A percentile compares a stretch with the other conserved stretches of the same genome.
These are phyloP conservation scores for Temnothorax ravouxi DNA, from an alignment of 2,888 invertebrate species.

Conservation along the genomic window DNA sequence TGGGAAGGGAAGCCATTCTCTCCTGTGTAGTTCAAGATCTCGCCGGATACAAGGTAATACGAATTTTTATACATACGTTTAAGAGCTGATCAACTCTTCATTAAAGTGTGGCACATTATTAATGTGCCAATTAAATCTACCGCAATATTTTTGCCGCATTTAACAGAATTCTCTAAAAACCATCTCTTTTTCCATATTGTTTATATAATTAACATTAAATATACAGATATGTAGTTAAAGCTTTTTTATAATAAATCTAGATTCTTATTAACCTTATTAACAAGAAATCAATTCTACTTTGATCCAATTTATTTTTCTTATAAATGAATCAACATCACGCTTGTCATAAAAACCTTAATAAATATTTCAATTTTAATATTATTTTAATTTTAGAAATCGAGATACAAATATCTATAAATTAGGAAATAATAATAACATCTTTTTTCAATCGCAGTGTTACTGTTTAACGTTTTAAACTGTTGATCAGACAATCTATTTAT, in stretches of 20 bases:
- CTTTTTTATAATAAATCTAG: neutral
- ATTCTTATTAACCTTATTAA: neutral
- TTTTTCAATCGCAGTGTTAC: neutral
- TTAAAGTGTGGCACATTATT: neutral
- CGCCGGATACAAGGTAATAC: slow-evolving; percentile 92
- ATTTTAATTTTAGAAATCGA: neutral
- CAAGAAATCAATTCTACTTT: neutral
- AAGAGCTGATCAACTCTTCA: slow-evolving; percentile 18
- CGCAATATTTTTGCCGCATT: neutral
- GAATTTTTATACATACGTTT: slow-evolving; percentile 33
- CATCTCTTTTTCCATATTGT: neutral
- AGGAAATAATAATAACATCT: neutral
- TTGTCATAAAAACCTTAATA: neutral
- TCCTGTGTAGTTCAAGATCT: slow-evolving; percentile 94
- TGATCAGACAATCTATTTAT: neutral
- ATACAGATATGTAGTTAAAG: neutral
- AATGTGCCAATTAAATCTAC: neutral
- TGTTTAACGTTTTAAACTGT: neutral
- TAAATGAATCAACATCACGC: neutral
- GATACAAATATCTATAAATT: neutral
- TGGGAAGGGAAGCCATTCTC: slow-evolving; percentile 94
- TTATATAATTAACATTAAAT: slow-evolving; percentile 11
- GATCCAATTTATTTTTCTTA: neutral
- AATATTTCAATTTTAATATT: neutral
- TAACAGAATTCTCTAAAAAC: neutral